Base-by-base conservation (phyloP, 2,888 invertebrate species). In the Patella ulyssiponensis region DNA sequence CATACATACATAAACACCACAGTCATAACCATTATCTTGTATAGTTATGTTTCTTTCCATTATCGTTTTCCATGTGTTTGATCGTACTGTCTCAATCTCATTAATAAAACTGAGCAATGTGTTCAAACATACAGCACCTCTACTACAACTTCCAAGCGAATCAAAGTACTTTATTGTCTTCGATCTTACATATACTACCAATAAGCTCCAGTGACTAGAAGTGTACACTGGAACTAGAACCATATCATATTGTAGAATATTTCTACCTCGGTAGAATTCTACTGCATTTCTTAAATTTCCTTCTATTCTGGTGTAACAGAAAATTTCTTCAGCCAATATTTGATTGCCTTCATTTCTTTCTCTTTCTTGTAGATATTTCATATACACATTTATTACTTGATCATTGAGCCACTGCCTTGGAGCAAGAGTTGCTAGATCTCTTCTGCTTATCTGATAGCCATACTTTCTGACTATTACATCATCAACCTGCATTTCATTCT, bases 1-100 rank as follows among this genome's bases (percentile, higher is more conserved):
- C 58, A 58, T 58, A 58, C 58, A 58, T 20, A 58, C 58, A 58
- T 20, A 58, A 20, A 58, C 58, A 58, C 58, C 58, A 58, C 20
- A 58, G 20, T 58, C 58, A 58, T 17, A 58, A 58, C n/a, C 7
- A 58, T 58, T 58, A 9, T 17, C n/a, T 20, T 58, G 58, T 20
- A 58, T 58, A 58, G 58, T 17, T 58, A 17, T 58, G 20, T 58
- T 58, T 17, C 17, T 58, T 20, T 58, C 58, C 7, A 58, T 20
- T 17, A 58, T 58, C 7, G 58, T 20, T 58, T 58, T 58, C 20
- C 58, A 58, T 20, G 58, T 20, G 20, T 17, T 20, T 20, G 20
- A 20, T 64, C n/a, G n/a, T 20, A 20, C 64, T 20, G n/a, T 20
- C 20, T 64, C 17, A 11, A 64, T 11, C 20, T 20, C 20, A 20